These are phyloP conservation scores for Blastomussa wellsi DNA, from an alignment of 92 coral and sea anemone species.

Conservation along the genomic window DNA sequence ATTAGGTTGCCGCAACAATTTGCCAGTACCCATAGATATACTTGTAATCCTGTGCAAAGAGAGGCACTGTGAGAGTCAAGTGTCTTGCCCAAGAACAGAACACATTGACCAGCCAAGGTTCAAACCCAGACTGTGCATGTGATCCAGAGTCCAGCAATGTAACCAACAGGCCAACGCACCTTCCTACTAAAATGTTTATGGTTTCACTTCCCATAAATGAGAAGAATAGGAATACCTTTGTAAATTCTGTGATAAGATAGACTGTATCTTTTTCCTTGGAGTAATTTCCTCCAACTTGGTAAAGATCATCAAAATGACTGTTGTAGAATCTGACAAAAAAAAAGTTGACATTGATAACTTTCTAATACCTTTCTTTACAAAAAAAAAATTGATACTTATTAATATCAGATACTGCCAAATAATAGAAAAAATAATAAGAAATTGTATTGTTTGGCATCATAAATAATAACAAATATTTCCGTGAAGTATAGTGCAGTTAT, in stretches of 20 bases:
- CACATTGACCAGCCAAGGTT: too few species aligned
- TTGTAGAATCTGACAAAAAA: constrained; percentile 78
- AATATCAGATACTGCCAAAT: not conserved
- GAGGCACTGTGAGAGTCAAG: too few species aligned
- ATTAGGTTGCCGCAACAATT: too few species aligned
- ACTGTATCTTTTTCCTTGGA: constrained; percentile 54
- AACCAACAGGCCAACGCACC: not conserved
- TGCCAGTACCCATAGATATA: too few species aligned
- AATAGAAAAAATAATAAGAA: too few species aligned
- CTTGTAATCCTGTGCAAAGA: too few species aligned
- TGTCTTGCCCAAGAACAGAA: too few species aligned
- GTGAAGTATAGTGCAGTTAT: too few species aligned
- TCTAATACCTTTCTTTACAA: not conserved
- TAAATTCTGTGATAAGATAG: constrained; percentile 55
- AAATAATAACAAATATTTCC: too few species aligned
- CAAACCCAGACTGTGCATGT: too few species aligned
- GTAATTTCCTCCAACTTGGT: constrained; percentile 69
- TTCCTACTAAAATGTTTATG: not conserved
- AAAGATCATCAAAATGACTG: constrained; percentile 89
- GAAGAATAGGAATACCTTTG: constrained; percentile 41
- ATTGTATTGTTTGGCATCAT: too few species aligned
- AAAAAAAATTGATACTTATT: not conserved
- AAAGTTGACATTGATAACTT: not conserved
- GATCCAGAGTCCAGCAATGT: not conserved
- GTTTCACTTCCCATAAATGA: not conserved